Base-by-base conservation (phyloP, 1,140 invertebrate species). In the Mya arenaria region DNA sequence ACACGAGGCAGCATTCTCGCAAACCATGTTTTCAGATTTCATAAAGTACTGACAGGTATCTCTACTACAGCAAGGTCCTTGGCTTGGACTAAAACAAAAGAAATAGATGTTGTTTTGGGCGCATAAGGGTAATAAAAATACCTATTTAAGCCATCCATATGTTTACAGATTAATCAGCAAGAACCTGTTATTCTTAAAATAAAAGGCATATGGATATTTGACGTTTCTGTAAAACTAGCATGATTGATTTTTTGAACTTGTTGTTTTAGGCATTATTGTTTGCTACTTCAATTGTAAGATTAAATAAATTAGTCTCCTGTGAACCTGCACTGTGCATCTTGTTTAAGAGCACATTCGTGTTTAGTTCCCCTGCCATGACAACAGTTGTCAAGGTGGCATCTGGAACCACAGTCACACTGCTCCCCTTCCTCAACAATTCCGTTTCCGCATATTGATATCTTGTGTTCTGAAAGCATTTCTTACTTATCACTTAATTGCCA, bases 31-130 rank as follows among this genome's bases (percentile, higher is more conserved):
- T 55, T 72, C 32, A 25, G 69, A n/a, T 1, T 10, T 5, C 4
- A 34, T 19, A 17, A 72, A 37, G 39, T 36, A 52, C 30, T 55
- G 41, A 36, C 69, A 72, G 10, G 39, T 30, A 23, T 4, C 17
- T 5, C 41, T 72, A 37, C 58, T 34, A 72, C 69, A 72, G 36
- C 69, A 72, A 23, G 69, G 52, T 4, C 69, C 69, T 36, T 72
- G 69, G 34, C 69, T 72, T 37, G 48, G 69, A 37, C 69, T 72
- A 36, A 58, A 72, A 72, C 15, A 37, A 8, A 5, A 28, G 19
- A 10, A 28, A 25, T 32, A 6, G n/a, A n/a, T n/a, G n/a, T n/a
- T n/a, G n/a, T n/a, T n/a, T n/a, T n/a, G n/a, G n/a, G n/a, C n/a
- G n/a, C n/a, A n/a, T n/a, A n/a, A n/a, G n/a, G n/a, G n/a, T n/a